Evolutionary conservation across 1,140 invertebrate species (phyloP), one percentile per base, ranked within the genome.

Genomic region (Idris sp.): DNA sequence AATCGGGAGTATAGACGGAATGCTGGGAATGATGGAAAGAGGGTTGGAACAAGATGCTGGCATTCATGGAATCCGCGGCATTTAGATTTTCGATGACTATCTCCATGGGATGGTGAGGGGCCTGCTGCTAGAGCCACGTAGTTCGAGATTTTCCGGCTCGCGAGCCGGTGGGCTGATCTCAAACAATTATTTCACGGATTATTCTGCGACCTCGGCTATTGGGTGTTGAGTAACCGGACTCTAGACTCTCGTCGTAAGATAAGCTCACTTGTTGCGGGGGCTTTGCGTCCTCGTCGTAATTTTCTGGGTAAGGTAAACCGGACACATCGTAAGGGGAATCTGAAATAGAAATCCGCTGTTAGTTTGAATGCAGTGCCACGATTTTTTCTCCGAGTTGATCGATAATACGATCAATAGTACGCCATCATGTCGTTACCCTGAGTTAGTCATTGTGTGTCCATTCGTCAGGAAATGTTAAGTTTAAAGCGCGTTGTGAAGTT

Each of bases 121-220:
- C 86, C 80, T 86, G 79, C 83, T 87, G 86, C 86, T 88, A 88
- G 81, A 88, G 84, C 86, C 86, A 86, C 14, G 85, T 86, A 13
- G 84, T 86, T 40, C 84, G 79, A 48, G 86, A 82, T 76, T 83
- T 86, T 48, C 83, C 83, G 85, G 84, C 86, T 77, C 84, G 79
- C 54, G 82, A 85, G 84, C 86, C 86, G 83, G 82, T 86, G 41
- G 84, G 82, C 77, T 84, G 82, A 54, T 85, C 87, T 94, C 92
- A 98, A 82, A 98, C 96, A 85, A 97, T 97, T 84, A 97, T 97
- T 87, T 97, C 96, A 61, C 96, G 91, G 80, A 97, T 97, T 81
- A 97, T 95, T 82, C 96, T 89, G 51, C 95, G 90, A 76, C 93
- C 94, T 79, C 95, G 91, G 73, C 95, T 95, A 88, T 96, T 97